These are phyloP conservation scores for Caerostris darwini DNA, from an alignment of 1,140 invertebrate species.

Conservation along the genomic window DNA sequence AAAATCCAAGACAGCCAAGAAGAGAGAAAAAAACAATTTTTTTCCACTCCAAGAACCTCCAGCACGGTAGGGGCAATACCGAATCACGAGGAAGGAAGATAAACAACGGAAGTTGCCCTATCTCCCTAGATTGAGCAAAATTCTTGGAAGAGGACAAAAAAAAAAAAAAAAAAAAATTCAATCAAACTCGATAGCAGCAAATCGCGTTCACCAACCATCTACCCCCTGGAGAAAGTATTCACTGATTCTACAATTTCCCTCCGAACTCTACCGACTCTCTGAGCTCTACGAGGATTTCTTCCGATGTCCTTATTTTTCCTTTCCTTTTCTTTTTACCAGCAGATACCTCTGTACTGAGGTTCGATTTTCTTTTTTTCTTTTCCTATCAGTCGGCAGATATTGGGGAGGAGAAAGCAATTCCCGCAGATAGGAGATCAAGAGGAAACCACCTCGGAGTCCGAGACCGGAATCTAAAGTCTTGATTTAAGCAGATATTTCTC, in stretches of 20 bases:
- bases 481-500: background rate
- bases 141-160: background rate
- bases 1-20: too few relatives aligned
- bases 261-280: background rate
- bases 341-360: background rate
- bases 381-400: background rate
- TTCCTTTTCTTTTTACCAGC: background rate
- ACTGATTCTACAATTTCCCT: slow-evolving; percentile 7
- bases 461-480: background rate
- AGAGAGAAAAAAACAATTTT: too few relatives aligned
- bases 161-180: slow-evolving; percentile 8
- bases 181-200: background rate
- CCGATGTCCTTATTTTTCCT: background rate
- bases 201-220: background rate
- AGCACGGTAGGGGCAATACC: too few relatives aligned
- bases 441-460: background rate
- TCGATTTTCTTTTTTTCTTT: background rate
- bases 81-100: background rate
- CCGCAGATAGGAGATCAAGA: background rate
- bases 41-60: too few relatives aligned
- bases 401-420: background rate
- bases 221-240: background rate
- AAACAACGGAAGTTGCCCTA: background rate
- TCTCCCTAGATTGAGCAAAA: background rate
- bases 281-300: slow-evolving; percentile 2